Evolutionary conservation across 2,888 invertebrate species (phyloP), one percentile per base, ranked within the genome.

Genomic region (Neria commutata): DNA sequence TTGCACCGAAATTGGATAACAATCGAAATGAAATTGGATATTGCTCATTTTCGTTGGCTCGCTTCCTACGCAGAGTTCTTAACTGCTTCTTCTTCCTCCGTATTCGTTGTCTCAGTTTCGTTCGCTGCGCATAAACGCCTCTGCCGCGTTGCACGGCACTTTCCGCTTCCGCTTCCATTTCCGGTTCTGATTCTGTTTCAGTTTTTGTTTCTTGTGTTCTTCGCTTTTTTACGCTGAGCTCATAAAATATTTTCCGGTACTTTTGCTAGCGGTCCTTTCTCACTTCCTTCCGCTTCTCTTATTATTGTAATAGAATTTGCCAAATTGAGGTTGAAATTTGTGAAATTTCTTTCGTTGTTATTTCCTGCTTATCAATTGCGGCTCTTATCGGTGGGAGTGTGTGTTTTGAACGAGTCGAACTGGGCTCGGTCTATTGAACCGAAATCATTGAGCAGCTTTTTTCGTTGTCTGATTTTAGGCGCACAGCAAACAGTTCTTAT

Each of bases 21-120:
- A 80, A 79, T 79, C 80, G 78, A 76, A 76, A 69, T 74, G 75
- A 79, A 79, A 79, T 79, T 79, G 75, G 79, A 78, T 79, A 76
- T 78, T 67, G 76, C 73, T 76, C 73, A 77, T 78, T 78, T 75
- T 72, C 70, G 65, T 65, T 67, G 71, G 67, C 42, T 61, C 51
- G 54, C 21, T 16, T 66, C 64, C 47, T 63, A 61, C 53, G 52
- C 63, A 57, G 58, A 59, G 54, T 54, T 56, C 61, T 62, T 64
- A 48, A 61, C 58, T 60, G 53, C 40, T 56, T 34, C 34, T 50
- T 49, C 14, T 49, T n/a, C n/a, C n/a, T n/a, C n/a, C n/a, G 16
- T 56, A 58, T 23, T 57, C 58, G 23, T 58, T 49, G n/a, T 53
- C 54, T 46, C 52, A 40, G 46, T 37, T 61, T 61, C 37, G 47